Evolutionary conservation across 2,797 vertebrate species (phyloP).

Genomic region (Apogon talboti): DNA sequence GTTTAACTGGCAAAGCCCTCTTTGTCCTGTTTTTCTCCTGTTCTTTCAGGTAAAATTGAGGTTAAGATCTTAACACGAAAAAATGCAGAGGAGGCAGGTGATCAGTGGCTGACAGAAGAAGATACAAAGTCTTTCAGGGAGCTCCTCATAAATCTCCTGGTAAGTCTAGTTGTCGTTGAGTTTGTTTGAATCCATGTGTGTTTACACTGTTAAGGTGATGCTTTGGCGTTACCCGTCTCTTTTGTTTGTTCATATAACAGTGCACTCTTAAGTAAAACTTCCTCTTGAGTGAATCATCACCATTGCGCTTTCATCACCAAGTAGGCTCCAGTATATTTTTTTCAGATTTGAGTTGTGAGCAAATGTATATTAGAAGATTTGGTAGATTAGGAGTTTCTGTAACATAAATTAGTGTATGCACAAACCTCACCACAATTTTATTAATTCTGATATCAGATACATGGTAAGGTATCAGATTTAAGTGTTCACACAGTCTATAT

Average conservation of each 20-base stretch:
- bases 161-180: conserved; percentile 62
- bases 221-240: background rate
- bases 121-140: conserved; percentile 94
- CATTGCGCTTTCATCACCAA: background rate
- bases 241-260: background rate
- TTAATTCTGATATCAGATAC: too few relatives aligned
- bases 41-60: conserved; percentile 90
- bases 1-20: background rate
- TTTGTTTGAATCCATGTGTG: background rate
- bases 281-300: background rate
- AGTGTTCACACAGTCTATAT: too few relatives aligned
- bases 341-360: too few relatives aligned
- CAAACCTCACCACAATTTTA: too few relatives aligned
- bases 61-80: conserved; percentile 92
- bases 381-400: too few relatives aligned
- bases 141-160: conserved; percentile 94
- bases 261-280: background rate
- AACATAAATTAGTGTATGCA: too few relatives aligned
- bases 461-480: too few relatives aligned
- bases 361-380: too few relatives aligned
- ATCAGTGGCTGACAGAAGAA: conserved; percentile 93
- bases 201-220: background rate
- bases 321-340: too few relatives aligned
- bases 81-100: conserved; percentile 85
- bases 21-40: background rate